Conservation (phyloP, 2,797 vertebrate genomes). For the Sebastes iracundus region DNA sequence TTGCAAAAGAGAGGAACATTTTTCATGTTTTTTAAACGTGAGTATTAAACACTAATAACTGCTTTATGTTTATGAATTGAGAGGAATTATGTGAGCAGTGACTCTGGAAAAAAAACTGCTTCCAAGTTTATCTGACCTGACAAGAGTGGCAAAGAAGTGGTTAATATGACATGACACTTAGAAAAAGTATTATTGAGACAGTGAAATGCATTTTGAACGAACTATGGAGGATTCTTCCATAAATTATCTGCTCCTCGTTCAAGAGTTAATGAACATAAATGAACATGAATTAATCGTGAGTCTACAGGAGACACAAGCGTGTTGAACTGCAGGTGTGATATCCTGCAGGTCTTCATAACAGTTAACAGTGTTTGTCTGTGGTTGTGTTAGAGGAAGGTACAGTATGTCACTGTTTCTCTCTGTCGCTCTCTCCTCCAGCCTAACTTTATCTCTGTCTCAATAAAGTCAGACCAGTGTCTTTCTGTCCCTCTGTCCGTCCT, state of each 20-base stretch:
- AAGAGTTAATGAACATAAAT: not conserved
- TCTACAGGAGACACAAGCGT: not conserved
- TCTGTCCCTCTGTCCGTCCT: slow-evolving; percentile 25
- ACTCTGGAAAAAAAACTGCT: not conserved
- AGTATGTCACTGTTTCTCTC: not conserved
- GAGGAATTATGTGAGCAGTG: not conserved
- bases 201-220: not conserved
- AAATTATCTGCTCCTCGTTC: not conserved
- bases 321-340: not conserved
- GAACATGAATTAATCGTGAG: too few relatives aligned
- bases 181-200: not conserved
- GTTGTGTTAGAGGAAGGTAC: slow-evolving; percentile 4
- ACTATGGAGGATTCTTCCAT: not conserved
- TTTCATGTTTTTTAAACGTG: not conserved
- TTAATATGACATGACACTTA: not conserved
- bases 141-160: not conserved
- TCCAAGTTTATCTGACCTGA: not conserved
- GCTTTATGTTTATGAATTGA: not conserved
- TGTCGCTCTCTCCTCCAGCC: not conserved
- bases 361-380: not conserved
- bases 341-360: not conserved
- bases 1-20: not conserved
- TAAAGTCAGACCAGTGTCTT: slow-evolving; percentile 22
- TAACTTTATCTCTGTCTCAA: slow-evolving; percentile 4
- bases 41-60: too few relatives aligned